Evolutionary conservation across 2,113 vertebrate genomes (phyloP), one percentile per base, ranked within the genome.

Genomic region (Lutjanus erythropterus): DNA sequence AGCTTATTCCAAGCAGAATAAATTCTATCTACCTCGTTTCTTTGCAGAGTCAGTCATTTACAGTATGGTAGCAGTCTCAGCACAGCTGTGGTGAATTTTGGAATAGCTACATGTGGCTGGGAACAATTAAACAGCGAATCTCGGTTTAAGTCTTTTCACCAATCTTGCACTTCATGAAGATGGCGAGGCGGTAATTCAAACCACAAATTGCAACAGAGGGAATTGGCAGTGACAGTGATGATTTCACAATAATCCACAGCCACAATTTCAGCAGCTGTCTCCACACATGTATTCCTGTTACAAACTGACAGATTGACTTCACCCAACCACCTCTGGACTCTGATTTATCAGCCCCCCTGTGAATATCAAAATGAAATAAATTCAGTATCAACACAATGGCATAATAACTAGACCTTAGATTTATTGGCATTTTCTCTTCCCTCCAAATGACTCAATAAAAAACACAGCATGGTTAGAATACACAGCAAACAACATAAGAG

Each of bases 371-470:
- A n/a, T n/a, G n/a, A n/a, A n/a, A n/a, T n/a, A 58, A 55, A 37
- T 19, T 58, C 6, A 37, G 15, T 3, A 2, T 8, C 25, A n/a
- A 41, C n/a, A 3, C 4, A 55, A 42, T 33, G 75, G 61, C n/a
- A 56, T 21, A 41, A 35, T n/a, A 64, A 14, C 10, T 53, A 21
- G 8, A 64, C 15, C 35, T 33, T 25, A 75, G 21, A 18, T 75
- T 56, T 52, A 23, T 37, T 55, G 44, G 1, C 3, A 11, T 62
- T 39, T 64, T 42, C 11, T 0, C 0, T 76, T 66, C 37, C 33
- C 25, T 50, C 39, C 12, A n/a, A 62, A 69, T 4, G 16, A 53
- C 21, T 81, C 23, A 73, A 64, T 71, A 8, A 70, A 60, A 78
- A 41, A 27, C 21, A 33, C 16, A 19, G 21, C 18, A 33, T 41